Conservation (phyloP, 2,888 invertebrate species). For the Lissonota sp. region DNA sequence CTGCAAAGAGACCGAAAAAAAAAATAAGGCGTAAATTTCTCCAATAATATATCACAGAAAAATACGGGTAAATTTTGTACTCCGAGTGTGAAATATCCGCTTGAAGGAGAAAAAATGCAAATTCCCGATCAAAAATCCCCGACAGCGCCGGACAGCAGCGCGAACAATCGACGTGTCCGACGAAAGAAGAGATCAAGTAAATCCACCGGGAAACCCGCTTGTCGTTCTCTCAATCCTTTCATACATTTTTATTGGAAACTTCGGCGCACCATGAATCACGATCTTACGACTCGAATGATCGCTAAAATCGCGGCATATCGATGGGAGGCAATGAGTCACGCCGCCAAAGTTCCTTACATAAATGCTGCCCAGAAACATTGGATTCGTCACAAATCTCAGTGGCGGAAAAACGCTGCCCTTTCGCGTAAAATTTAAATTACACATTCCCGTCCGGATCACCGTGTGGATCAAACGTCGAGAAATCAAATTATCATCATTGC, state of each 20-base stretch:
- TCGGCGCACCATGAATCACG: slow-evolving; percentile 58
- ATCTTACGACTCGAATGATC: slow-evolving; percentile 69
- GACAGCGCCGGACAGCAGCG: slow-evolving; percentile 6
- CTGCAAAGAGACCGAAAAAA: slow-evolving; percentile 18
- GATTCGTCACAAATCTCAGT: slow-evolving; percentile 57
- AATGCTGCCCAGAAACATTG: slow-evolving; percentile 60
- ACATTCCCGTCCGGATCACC: slow-evolving; percentile 22
- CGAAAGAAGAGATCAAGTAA: slow-evolving; percentile 37
- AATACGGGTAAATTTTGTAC: neutral
- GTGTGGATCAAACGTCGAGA: neutral
- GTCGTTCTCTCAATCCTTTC: slow-evolving; percentile 72
- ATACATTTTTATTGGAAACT: slow-evolving; percentile 70
- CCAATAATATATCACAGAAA: neutral
- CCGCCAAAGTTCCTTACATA: slow-evolving; percentile 66
- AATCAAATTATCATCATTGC: too few species aligned
- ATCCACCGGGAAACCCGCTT: slow-evolving; percentile 40
- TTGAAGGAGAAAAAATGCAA: slow-evolving; percentile 53
- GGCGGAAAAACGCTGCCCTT: slow-evolving; percentile 60
- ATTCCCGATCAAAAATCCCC: slow-evolving; percentile 25
- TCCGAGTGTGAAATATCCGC: neutral
- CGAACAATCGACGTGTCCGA: slow-evolving; percentile 26
- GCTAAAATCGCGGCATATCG: slow-evolving; percentile 71
- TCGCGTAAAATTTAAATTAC: slow-evolving; percentile 49
- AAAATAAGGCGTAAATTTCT: slow-evolving; percentile 2
- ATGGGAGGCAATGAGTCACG: slow-evolving; percentile 70